Evolutionary conservation across 2,113 vertebrate genomes (phyloP), one percentile per base, ranked within the genome.

Genomic region (Glaucomys volans): DNA sequence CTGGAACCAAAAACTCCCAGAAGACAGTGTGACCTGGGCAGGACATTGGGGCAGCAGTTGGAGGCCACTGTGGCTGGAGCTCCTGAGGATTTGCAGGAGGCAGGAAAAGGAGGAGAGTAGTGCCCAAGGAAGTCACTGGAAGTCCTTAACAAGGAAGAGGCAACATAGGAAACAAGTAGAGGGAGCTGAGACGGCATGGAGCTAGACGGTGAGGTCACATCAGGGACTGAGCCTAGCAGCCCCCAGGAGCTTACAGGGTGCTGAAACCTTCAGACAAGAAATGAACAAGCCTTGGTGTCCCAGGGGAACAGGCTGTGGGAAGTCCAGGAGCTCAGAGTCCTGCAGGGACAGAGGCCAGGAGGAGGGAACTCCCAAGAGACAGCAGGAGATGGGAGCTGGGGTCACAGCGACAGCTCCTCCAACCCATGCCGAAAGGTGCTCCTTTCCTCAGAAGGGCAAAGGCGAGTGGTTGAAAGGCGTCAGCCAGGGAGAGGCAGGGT

Each of bases 61-160:
- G 30, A 14, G 35, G 8, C 57, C 16, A 6, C 0, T 20, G 71
- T 87, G 54, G 47, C 54, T 64, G 26, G 62, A 59, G 67, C 26
- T 30, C 3, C 72, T 18, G 22, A 22, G 4, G 62, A 30, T 5
- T 12, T 37, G 1, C 24, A 44, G 18, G 13, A 50, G 82, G 37
- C 42, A 20, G 62, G 50, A 2, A 20, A 35, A 32, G 59, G 24
- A 52, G 37, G 11, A 66, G 64, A 50, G 26, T 30, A 8, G 7
- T n/a, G 9, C 30, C 0, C 5, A 1, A 9, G 76, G 54, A 37
- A 66, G 50, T 28, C 50, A 1, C 10, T 0, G 16, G 6, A 67
- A 4, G 8, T 26, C 81, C 59, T 87, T 24, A 18, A 0, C 2
- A 3, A 2, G 18, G 40, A 80, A 17, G 16, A 7, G 44, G 12